Base-by-base conservation (phyloP, 1,140 invertebrate genomes). In the Sesamia nonagrioides region DNA sequence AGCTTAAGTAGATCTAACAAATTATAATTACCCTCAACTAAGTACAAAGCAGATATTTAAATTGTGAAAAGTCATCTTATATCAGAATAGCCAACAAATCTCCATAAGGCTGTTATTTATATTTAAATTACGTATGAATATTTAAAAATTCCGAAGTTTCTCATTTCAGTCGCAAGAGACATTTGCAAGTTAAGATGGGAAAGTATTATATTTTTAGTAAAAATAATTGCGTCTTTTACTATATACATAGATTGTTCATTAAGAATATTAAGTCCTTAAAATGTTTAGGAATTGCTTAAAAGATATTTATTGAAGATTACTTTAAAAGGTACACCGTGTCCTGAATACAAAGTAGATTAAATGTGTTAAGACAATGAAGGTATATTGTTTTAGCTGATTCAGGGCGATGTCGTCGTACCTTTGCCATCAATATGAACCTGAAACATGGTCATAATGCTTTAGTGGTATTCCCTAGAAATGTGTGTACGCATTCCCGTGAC, bases 111-210 rank as follows among this genome's bases (percentile, higher is more conserved):
- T 71, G 76, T 60, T 78, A 79, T 79, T 79, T 73, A 71, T 79
- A 79, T 79, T 79, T 73, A 79, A 79, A 79, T 79, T 79, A 17
- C 11, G 63, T 78, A 78, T 78, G 76, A 78, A 78, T 71, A 78
- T 60, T 77, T 48, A 78, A 79, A 79, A 80, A 71, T 75, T 74
- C 74, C 27, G 52, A 75, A 61, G 74, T 66, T 66, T 77, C 61
- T 77, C 48, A 54, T 77, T 48, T 54, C 74, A 54, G 48, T 68
- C 74, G 60, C 61, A 68, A 77, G 73, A 77, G 45, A 77, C 60
- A 77, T 77, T 77, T 77, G 74, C 74, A 66, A 77, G 74, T 76
- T 76, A 66, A 77, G 74, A 68, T 77, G 74, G n/a, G 48, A 63
- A 74, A 60, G 72, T 77, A 68, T 77, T 77, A 77, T 77, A 66